Base-by-base conservation (phyloP, 2,797 vertebrate genomes). In the Tapera naevia region DNA sequence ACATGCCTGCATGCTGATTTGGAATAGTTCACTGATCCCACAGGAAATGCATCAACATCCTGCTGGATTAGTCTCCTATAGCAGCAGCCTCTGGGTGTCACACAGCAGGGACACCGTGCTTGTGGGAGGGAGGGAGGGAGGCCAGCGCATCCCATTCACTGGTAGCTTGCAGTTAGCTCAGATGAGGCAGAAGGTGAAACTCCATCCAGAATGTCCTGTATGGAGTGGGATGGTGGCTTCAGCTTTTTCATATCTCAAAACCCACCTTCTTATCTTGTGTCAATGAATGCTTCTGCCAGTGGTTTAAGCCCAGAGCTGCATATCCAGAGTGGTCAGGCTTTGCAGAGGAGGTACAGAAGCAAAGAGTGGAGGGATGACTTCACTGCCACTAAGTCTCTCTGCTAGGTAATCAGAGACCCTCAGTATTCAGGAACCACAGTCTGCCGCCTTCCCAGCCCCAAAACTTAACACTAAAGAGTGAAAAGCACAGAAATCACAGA, bases 1-100 rank as follows among this genome's bases (percentile, higher is more conserved):
- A 78, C 73, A 56, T 83, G 85, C 62, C 62, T 0, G 0, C 17
- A 8, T 62, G 66, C 70, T 54, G 61, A 66, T 86, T 85, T 65
- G 85, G 43, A 81, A 81, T 66, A 41, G 86, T 88, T 86, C 79
- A 53, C 65, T 60, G 87, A 90, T 95, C 82, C 85, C 93, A 61
- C 0, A 5, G 91, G 89, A 95, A 93, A 86, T 39, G 35, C 54
- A 51, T 70, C 74, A 62, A 33, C n/a, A 46, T 91, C 90, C 80
- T 91, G 89, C 65, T 53, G 94, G 73, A 78, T 91, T 80, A 80
- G 53, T 16, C 11, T 76, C 28, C 57, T 6, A 16, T 35, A 56
- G 60, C 67, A 80, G 67, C 56, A 25, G 69, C 32, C 30, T 53
- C 79, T n/a, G 41, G 21, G 33, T 46, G 43, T 87, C 71, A 61